phyloP scores from a whole-genome alignment of 2,113 vertebrate genomes.

The Cephalopholis sonnerati region DNA sequence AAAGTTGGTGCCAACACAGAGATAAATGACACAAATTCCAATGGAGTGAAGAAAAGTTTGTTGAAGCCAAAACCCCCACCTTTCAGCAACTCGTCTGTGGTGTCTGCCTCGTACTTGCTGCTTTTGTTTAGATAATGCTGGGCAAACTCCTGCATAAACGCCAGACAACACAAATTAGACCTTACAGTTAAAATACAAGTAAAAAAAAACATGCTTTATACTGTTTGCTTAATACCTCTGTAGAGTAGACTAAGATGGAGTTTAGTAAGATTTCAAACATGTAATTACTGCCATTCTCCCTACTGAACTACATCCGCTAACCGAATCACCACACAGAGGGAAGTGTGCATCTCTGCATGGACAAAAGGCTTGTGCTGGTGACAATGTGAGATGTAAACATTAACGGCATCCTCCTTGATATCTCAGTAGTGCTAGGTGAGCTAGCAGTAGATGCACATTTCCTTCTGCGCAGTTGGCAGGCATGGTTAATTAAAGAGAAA shows the following conservation, averaged over 20 bases:
- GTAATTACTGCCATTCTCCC: too few relatives aligned
- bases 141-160: constrained; percentile 75
- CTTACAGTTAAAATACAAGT: not conserved
- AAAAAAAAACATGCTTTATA: not conserved
- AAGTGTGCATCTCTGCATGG: too few relatives aligned
- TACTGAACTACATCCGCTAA: too few relatives aligned
- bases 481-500: too few relatives aligned
- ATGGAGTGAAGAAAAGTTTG: not conserved
- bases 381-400: too few relatives aligned
- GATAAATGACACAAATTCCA: not conserved
- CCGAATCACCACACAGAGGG: too few relatives aligned
- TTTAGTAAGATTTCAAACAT: too few relatives aligned
- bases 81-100: constrained; percentile 83
- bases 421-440: too few relatives aligned
- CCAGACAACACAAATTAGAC: not conserved
- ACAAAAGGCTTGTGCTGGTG: too few relatives aligned
- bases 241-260: not conserved
- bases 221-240: not conserved
- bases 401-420: too few relatives aligned
- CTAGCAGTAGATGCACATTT: too few relatives aligned
- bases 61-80: constrained; percentile 66
- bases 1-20: not conserved
- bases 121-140: constrained; percentile 69
- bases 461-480: too few relatives aligned
- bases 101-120: constrained; percentile 77